A percentile compares a stretch with the other conserved stretches of the same genome.
phyloP scores from a whole-genome alignment of 2,888 invertebrate genomes.

The Celastrina argiolus region DNA sequence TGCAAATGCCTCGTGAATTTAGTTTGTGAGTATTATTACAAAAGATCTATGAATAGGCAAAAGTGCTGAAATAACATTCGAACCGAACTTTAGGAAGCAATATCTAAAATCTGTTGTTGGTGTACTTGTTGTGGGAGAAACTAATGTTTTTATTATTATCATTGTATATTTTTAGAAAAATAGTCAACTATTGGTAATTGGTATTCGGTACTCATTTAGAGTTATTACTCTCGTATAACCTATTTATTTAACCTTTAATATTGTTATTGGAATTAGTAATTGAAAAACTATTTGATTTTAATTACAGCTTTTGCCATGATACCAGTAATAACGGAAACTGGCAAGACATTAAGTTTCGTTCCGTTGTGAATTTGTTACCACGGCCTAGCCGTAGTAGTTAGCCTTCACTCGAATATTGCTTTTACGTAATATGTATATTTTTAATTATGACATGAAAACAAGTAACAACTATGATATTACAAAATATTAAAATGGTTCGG shows the following conservation, averaged over 20 bases:
- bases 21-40: conserved; percentile 2
- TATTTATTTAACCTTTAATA: background rate
- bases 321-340: background rate
- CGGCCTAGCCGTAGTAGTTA: background rate
- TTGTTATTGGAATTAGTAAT: background rate
- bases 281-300: conserved; percentile 3
- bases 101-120: too few relatives aligned
- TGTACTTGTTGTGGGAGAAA: too few relatives aligned
- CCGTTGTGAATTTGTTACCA: background rate
- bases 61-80: background rate
- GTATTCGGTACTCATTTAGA: background rate
- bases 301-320: background rate
- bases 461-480: background rate
- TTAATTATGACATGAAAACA: background rate
- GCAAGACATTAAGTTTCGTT: conserved; percentile 4
- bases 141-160: too few relatives aligned
- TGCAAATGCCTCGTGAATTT: conserved; percentile 11
- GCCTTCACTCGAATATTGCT: conserved; percentile 11
- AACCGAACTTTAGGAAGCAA: too few relatives aligned
- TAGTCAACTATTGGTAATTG: too few relatives aligned
- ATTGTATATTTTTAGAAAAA: too few relatives aligned
- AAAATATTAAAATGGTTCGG: background rate
- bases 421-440: conserved; percentile 3
- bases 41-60: conserved; percentile 7
- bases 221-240: background rate